A percentile compares a stretch with the other conserved stretches of the same genome.
Conservation (phyloP, 2,797 vertebrate species). For the Coilia nasus region DNA sequence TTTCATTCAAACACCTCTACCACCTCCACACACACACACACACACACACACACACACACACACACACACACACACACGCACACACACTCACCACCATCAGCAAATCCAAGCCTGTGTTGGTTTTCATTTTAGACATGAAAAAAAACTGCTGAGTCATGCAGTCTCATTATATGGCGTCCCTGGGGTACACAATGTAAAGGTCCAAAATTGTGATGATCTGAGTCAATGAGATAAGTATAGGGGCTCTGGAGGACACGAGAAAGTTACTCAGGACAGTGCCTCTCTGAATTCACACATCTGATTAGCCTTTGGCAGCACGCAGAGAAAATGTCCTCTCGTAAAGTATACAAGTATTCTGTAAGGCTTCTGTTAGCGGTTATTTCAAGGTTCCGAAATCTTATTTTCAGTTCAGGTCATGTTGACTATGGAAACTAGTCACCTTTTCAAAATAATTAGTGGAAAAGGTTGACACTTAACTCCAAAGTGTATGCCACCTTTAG, state of each 20-base stretch:
- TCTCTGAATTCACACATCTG: background rate
- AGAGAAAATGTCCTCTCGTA: too few relatives aligned
- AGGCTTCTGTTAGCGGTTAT: background rate
- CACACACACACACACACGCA: background rate
- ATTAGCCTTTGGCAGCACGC: background rate
- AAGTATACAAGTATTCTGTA: too few relatives aligned
- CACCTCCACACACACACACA: background rate
- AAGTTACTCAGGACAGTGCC: background rate
- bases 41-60: conserved; percentile 12
- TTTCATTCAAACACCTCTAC: background rate
- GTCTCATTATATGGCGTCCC: background rate
- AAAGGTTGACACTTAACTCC: background rate
- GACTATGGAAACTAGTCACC: background rate
- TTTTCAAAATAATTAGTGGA: background rate
- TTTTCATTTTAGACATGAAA: background rate
- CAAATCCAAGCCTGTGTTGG: background rate
- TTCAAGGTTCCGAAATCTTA: background rate
- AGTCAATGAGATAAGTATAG: background rate
- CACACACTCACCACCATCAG: conserved; percentile 4
- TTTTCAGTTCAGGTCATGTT: conserved; percentile 5
- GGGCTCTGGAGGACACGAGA: background rate
- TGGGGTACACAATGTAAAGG: background rate
- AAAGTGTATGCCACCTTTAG: background rate
- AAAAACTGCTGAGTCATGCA: background rate
- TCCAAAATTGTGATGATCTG: background rate